Base-by-base conservation (phyloP, 2,797 vertebrate species). In the Emydoidea blandingii region DNA sequence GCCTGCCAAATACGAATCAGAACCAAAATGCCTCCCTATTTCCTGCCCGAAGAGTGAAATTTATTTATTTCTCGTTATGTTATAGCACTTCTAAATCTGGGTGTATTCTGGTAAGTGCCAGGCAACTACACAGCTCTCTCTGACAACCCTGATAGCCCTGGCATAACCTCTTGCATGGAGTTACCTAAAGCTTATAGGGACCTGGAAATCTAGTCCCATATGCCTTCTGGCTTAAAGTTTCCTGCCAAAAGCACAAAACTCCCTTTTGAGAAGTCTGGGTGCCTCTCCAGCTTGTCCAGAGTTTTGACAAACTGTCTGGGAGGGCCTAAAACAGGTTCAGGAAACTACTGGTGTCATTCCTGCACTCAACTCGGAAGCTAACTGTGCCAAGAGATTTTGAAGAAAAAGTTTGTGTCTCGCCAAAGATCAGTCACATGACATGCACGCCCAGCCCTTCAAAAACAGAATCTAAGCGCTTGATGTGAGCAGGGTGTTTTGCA, bases 321-420 rank as follows among this genome's bases (percentile, higher is more conserved):
- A 88, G 14, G 31, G 85, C 92, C 93, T 94, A 92, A 95, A 82
- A 65, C 49, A 57, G 80, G 49, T 93, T 96, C 86, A 88, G 89
- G 37, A 96, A 94, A 37, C 74, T 65, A 37, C 89, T 96, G 95
- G 87, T 96, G 62, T 90, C 90, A 87, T 82, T 94, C 94, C 94
- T 86, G 93, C 79, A 54, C 79, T 94, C 80, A 83, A 87, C 93
- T 12, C 86, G 82, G 90, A 94, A 96, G 47, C 52, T 74, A 54
- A 79, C 52, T 25, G 47, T 88, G 95, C 82, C 95, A 92, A 93
- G 90, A 95, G 84, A 62, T 79, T 11, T 9, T 87, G 90, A 54
- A 53, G 81, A 89, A 91, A 83, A 90, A 79, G 68, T 4, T 62
- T 94, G 54, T 72, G 85, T 96, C 81, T 91, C 72, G 90, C 47